phyloP scores from a whole-genome alignment of 2,888 invertebrate genomes.

The Gasteruption jaculator region DNA sequence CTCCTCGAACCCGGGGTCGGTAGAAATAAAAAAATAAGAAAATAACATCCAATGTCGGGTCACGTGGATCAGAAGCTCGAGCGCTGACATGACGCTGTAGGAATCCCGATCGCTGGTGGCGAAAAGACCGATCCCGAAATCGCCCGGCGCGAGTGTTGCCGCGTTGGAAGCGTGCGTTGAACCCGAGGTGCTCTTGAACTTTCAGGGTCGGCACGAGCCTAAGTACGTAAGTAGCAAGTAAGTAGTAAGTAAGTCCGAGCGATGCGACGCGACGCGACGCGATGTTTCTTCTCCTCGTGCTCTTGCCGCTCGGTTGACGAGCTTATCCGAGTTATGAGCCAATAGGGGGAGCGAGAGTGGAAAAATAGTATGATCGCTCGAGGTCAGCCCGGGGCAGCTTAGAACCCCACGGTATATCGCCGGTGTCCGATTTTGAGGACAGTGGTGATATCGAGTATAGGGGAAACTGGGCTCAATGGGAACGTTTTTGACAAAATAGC shows the following conservation, averaged over 20 bases:
- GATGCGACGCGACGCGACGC: slow-evolving; percentile 8
- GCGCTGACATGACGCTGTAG: too few relatives aligned
- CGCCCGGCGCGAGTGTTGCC: slow-evolving; percentile 18
- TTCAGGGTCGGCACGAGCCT: slow-evolving; percentile 42
- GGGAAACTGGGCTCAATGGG: too few relatives aligned
- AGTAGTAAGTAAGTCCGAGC: slow-evolving; percentile 18
- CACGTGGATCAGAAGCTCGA: too few relatives aligned
- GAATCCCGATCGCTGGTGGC: not conserved
- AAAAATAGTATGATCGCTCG: too few relatives aligned
- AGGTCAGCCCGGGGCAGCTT: too few relatives aligned
- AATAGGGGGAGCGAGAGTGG: not conserved
- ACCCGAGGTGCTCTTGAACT: slow-evolving; percentile 46
- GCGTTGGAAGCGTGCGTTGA: slow-evolving; percentile 36
- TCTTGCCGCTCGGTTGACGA: not conserved
- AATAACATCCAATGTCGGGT: too few relatives aligned
- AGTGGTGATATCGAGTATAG: too few relatives aligned
- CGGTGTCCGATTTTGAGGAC: too few relatives aligned
- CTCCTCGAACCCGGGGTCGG: too few relatives aligned
- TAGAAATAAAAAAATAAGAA: too few relatives aligned
- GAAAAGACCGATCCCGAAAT: slow-evolving; percentile 17
- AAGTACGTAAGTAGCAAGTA: not conserved
- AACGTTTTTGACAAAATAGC: too few relatives aligned
- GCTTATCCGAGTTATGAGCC: not conserved
- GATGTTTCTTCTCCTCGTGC: not conserved
- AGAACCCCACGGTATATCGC: too few relatives aligned